Evolutionary conservation across 2,797 vertebrate genomes (phyloP), one percentile per base, ranked within the genome.

Genomic region (Cygnus olor): DNA sequence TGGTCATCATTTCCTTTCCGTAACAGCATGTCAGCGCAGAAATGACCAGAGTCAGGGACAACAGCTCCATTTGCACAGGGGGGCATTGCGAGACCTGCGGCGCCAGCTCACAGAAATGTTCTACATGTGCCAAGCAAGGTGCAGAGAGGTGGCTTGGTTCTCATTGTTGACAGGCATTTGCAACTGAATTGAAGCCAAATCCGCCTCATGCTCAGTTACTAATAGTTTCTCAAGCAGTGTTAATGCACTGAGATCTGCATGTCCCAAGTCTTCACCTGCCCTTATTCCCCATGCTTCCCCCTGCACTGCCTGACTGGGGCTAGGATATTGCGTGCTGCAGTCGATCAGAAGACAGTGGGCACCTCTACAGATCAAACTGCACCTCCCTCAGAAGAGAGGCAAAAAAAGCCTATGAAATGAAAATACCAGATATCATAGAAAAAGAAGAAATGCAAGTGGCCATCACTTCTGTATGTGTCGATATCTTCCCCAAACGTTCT

Each of bases 1-100:
- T n/a, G 15, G 12, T 57, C 1, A 1, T 42, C 69, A 20, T 3
- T 58, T 25, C 12, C 18, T 65, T 18, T 63, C 44, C 44, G 22
- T 28, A 72, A 15, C 14, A 45, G 34, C 3, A 1, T 0, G 0
- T 30, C n/a, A 81, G 63, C 74, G 16, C 30, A 70, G 91, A 58
- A 94, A 45, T 11, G 11, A 54, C 42, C 56, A 10, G 19, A 38
- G 53, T 4, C 12, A 21, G 45, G 11, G 28, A 45, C 25, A 68
- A 40, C 11, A 77, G 25, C 25, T 45, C 51, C 0, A 0, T 18
- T 20, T 19, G 9, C 14, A 14, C 0, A 0, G 17, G 20, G 28
- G 34, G 14, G 28, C 34, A 6, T 30, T 49, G 58, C 21, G 18
- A 21, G 21, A 60, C 11, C 40, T 13, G 36, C 53, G 32, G 45